Evolutionary conservation across 30 jellyfish, hydroid and myxozoan genomes (phyloP), one percentile per base, ranked within the genome.

Genomic region (Aurelia aurita): DNA sequence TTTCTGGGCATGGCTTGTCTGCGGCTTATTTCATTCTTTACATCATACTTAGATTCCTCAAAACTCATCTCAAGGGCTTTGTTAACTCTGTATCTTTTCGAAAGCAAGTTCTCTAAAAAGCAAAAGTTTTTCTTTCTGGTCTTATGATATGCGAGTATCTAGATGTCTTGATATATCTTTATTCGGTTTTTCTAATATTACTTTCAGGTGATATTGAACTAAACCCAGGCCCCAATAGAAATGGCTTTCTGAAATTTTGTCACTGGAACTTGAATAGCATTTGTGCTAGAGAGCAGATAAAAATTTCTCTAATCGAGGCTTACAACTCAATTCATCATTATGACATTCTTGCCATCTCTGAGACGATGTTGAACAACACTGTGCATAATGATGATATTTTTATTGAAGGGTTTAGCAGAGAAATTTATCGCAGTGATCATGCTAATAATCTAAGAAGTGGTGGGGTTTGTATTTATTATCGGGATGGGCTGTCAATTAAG

Each of bases 401-500:
- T 12, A 74, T 74, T 26, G 77, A 45, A 57, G 57, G 77, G 23
- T 76, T 55, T 76, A 76, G 88, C 32, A 76, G 66, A 61, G 88
- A 76, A 57, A 55, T 76, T 46, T 76, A 32, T 58, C 88, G 66
- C 76, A 76, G 77, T 59, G 88, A 76, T 29, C 77, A 76, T 60
- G 60, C 77, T 59, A 76, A 57, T 25, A 76, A 76, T 60, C 49
- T 21, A 20, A 55, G 39, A 71, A 71, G 7, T 14, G 82, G 71
- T 26, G 90, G 82, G 45, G 81, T 79, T 22, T 60, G 90, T 63
- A 25, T 79, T 19, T 79, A 59, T 28, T 79, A 35, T 62, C 90
- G 90, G 8, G 90, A 79, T 32, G 82, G 81, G 45, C 69, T 79
- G 80, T 53, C 81, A 79, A 49, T 79, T 61, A 60, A 16, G 55